phyloP scores from a whole-genome alignment of 2,888 invertebrate species.

The Arge pagana region DNA sequence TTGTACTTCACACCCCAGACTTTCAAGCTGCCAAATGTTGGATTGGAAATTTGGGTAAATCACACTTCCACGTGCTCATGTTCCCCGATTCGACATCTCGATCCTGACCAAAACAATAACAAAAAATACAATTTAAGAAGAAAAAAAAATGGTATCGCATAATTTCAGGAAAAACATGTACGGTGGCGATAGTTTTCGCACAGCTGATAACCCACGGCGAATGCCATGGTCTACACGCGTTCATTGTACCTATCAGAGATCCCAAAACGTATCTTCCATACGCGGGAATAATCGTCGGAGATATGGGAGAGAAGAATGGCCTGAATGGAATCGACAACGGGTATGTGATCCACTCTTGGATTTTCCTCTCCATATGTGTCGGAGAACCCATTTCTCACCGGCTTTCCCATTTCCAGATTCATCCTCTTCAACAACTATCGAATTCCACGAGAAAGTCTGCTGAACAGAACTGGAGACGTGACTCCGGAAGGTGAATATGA shows the following conservation, averaged over 20 bases:
- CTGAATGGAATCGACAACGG: slow-evolving; percentile 93
- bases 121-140: too few species aligned
- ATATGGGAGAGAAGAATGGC: slow-evolving; percentile 92
- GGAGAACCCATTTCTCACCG: not conserved
- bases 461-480: slow-evolving; percentile 90
- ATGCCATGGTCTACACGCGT: slow-evolving; percentile 86
- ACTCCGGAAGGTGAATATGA: slow-evolving; percentile 85
- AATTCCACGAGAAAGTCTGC: slow-evolving; percentile 81
- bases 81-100: too few species aligned
- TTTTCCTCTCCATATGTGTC: too few species aligned
- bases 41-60: slow-evolving; percentile 76
- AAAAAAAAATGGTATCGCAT: too few species aligned
- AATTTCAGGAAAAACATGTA: slow-evolving; percentile 76
- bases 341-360: slow-evolving; percentile 55
- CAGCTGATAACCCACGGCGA: slow-evolving; percentile 80
- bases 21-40: slow-evolving; percentile 84
- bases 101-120: too few species aligned
- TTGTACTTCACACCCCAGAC: slow-evolving; percentile 76
- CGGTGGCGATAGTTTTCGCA: slow-evolving; percentile 86
- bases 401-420: slow-evolving; percentile 64
- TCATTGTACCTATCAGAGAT: slow-evolving; percentile 84
- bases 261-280: slow-evolving; percentile 76
- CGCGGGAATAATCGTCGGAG: slow-evolving; percentile 86
- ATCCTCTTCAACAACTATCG: slow-evolving; percentile 86
- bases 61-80: too few species aligned